A percentile compares a stretch with the other conserved stretches of the same genome.
Evolutionary conservation across 2,888 invertebrate genomes (phyloP).

Genomic region (Netelia fuscicornis): DNA sequence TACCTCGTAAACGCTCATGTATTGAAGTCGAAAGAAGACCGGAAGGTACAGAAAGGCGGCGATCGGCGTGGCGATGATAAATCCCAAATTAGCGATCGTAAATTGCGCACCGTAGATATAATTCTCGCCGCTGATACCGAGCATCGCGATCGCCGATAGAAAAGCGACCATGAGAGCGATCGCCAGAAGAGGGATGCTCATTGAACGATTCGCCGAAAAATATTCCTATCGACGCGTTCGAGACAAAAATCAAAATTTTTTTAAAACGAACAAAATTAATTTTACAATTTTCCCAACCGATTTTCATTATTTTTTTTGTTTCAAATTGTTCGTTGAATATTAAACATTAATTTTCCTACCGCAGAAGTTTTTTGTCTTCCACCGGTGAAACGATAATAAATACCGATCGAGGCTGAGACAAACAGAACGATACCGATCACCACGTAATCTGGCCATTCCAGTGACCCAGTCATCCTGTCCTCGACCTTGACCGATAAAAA

Average conservation of each 20-base stretch:
- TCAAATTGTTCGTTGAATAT: too few relatives aligned
- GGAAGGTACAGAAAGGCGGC: slow-evolving; percentile 93
- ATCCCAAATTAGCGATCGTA: slow-evolving; percentile 91
- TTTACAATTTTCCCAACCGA: not conserved
- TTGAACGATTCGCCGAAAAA: slow-evolving; percentile 92
- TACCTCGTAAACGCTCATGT: slow-evolving; percentile 95
- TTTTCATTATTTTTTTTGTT: not conserved
- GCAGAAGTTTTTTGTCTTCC: slow-evolving; percentile 94
- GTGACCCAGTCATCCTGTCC: slow-evolving; percentile 44
- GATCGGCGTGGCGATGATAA: slow-evolving; percentile 92
- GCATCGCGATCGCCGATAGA: slow-evolving; percentile 95
- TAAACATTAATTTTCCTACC: slow-evolving; percentile 83
- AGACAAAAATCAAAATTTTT: too few relatives aligned
- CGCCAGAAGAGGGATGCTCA: slow-evolving; percentile 93
- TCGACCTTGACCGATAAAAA: slow-evolving; percentile 34
- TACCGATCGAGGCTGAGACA: slow-evolving; percentile 91
- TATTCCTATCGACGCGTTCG: slow-evolving; percentile 88
- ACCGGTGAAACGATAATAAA: slow-evolving; percentile 94
- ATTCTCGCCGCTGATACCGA: slow-evolving; percentile 95
- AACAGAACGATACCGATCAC: slow-evolving; percentile 90
- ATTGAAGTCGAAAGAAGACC: slow-evolving; percentile 93
- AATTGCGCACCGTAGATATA: slow-evolving; percentile 94
- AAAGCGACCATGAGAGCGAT: slow-evolving; percentile 97
- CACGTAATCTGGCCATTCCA: slow-evolving; percentile 88
- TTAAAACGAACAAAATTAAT: not conserved